Percentiles rank a stretch among this genome's conserved stretches.
Evolutionary conservation across 2,113 vertebrate genomes (phyloP).

Genomic region (Myodes glareolus): DNA sequence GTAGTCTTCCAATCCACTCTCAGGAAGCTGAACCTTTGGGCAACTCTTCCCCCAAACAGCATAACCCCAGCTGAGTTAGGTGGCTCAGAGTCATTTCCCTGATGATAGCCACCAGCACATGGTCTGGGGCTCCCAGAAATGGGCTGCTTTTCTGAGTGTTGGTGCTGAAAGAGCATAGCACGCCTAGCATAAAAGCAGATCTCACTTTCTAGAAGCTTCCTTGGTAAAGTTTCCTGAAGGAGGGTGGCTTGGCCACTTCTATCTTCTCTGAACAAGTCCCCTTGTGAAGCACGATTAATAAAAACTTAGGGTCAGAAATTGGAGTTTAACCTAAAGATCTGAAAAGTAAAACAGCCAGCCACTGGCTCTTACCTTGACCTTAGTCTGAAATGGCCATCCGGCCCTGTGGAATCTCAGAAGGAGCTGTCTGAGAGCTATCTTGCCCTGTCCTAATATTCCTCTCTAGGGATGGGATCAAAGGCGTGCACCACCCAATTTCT

Average conservation of each 20-base stretch:
- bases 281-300: too few species aligned
- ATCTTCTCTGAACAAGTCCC: neutral
- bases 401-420: too few species aligned
- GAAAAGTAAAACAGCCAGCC: too few species aligned
- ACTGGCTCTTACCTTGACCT: too few species aligned
- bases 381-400: too few species aligned
- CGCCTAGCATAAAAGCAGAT: neutral
- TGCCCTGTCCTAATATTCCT: too few species aligned
- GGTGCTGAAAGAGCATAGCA: neutral
- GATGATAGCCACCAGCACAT: neutral
- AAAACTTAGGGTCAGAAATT: too few species aligned
- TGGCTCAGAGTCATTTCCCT: neutral
- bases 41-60: neutral
- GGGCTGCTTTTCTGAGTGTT: neutral
- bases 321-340: too few species aligned
- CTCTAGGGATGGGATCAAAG: too few species aligned
- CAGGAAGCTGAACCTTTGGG: neutral
- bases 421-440: too few species aligned
- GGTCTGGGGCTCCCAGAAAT: neutral
- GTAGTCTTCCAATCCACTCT: neutral
- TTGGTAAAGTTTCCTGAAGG: conserved; percentile 64
- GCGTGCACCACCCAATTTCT: too few species aligned
- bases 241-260: conserved; percentile 20
- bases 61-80: neutral
- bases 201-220: neutral